phyloP scores from a whole-genome alignment of 2,113 vertebrate species.

The Indicator maculatus region DNA sequence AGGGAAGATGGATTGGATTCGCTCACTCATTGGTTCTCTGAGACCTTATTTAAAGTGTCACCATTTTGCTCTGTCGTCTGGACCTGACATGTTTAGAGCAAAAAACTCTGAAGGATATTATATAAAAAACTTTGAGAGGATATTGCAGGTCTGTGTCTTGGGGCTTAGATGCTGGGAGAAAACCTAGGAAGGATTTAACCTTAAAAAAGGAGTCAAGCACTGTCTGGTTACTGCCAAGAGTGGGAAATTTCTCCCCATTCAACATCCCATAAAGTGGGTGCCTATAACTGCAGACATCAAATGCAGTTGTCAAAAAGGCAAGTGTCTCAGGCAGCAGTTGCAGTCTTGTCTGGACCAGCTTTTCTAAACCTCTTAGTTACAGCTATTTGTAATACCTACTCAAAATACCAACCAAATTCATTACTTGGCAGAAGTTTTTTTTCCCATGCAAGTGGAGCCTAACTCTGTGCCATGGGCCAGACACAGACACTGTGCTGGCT shows the following conservation, averaged over 20 bases:
- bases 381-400: neutral
- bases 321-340: neutral
- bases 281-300: neutral
- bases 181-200: neutral
- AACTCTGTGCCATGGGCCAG: fast-evolving
- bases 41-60: neutral
- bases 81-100: fast-evolving
- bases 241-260: neutral
- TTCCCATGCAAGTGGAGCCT: neutral
- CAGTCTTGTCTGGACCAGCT: neutral
- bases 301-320: neutral
- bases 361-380: neutral
- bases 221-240: neutral
- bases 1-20: neutral
- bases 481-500: no score
- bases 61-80: neutral
- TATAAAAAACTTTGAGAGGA: neutral
- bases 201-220: neutral
- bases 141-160: fast-evolving
- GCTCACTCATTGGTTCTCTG: no score
- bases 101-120: neutral
- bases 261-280: neutral
- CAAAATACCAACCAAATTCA: neutral
- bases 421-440: neutral
- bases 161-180: neutral